A percentile compares a stretch with the other conserved stretches of the same genome.
These are phyloP conservation scores for Prietella phreatophila DNA, from an alignment of 2,113 vertebrate species.

Conservation along the genomic window DNA sequence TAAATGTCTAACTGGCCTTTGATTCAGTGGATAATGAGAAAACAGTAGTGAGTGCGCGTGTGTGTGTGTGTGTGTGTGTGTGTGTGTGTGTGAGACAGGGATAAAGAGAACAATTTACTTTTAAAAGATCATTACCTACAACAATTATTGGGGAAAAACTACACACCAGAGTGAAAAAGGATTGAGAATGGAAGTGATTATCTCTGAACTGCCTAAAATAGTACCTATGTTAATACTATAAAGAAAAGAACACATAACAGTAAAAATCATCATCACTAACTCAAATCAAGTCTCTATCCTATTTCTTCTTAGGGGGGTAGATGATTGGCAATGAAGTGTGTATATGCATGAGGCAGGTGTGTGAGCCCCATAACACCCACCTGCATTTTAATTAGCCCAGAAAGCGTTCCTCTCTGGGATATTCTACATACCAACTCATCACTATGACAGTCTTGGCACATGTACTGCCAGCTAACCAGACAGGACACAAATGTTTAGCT, in stretches of 20 bases:
- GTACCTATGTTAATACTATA: constrained; percentile 2
- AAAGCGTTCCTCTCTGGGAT: constrained; percentile 71
- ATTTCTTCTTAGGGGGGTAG: constrained; percentile 63
- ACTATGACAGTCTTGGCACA: constrained; percentile 46
- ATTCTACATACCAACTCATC: constrained; percentile 61
- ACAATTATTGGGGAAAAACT: not conserved
- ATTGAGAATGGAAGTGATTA: constrained; percentile 5
- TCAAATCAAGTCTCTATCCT: constrained; percentile 10
- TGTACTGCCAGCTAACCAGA: constrained; percentile 40
- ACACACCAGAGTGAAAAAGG: not conserved
- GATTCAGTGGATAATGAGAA: constrained; percentile 57
- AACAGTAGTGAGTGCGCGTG: constrained; percentile 61
- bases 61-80: too few species aligned
- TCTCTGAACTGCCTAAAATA: constrained; percentile 2
- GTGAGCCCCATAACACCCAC: constrained; percentile 63
- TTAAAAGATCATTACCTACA: constrained; percentile 7
- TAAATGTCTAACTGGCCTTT: constrained; percentile 13
- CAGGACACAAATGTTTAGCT: constrained; percentile 43
- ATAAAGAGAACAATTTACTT: not conserved
- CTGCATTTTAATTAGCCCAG: constrained; percentile 85
- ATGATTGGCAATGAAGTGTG: constrained; percentile 69
- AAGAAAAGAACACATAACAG: not conserved
- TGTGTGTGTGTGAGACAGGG: too few species aligned
- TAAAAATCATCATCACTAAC: constrained; percentile 12
- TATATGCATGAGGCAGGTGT: constrained; percentile 56